Conservation (phyloP, 2,888 invertebrate genomes). For the Sphecodes monilicornis region DNA sequence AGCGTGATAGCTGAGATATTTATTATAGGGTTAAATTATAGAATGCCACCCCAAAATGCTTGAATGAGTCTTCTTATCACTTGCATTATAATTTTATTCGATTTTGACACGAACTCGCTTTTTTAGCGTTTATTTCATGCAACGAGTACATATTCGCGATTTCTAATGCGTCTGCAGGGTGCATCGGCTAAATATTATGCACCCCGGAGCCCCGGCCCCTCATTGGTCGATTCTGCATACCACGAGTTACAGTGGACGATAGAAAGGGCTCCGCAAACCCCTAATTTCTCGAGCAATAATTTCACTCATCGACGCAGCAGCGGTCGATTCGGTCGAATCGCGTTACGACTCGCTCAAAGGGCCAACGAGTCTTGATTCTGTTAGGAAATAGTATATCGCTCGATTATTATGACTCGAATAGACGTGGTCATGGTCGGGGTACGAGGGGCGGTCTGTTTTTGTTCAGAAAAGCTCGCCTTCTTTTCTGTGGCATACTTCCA, state of each 20-base stretch:
- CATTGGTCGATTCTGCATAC: slow-evolving; percentile 66
- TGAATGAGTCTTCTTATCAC: too few species aligned
- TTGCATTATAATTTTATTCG: not conserved
- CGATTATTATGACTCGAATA: slow-evolving; percentile 35
- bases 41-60: too few species aligned
- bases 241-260: slow-evolving; percentile 36
- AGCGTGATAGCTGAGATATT: too few species aligned
- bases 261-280: slow-evolving; percentile 58
- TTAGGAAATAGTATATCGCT: slow-evolving; percentile 42
- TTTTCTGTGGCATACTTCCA: not conserved
- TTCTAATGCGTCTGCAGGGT: slow-evolving; percentile 1
- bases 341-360: slow-evolving; percentile 68
- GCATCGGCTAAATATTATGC: slow-evolving; percentile 73
- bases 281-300: slow-evolving; percentile 70
- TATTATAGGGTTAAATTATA: too few species aligned
- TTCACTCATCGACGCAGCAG: slow-evolving; percentile 62
- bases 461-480: slow-evolving; percentile 36
- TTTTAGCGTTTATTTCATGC: not conserved
- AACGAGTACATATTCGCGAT: not conserved
- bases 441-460: slow-evolving; percentile 72
- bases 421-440: slow-evolving; percentile 19
- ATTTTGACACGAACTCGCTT: not conserved
- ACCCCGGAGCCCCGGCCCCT: slow-evolving; percentile 57
- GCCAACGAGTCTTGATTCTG: slow-evolving; percentile 55
- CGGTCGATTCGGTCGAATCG: slow-evolving; percentile 68